These are phyloP conservation scores for Halocynthia roretzi DNA, from an alignment of 23 tunicate genomes.

Conservation along the genomic window DNA sequence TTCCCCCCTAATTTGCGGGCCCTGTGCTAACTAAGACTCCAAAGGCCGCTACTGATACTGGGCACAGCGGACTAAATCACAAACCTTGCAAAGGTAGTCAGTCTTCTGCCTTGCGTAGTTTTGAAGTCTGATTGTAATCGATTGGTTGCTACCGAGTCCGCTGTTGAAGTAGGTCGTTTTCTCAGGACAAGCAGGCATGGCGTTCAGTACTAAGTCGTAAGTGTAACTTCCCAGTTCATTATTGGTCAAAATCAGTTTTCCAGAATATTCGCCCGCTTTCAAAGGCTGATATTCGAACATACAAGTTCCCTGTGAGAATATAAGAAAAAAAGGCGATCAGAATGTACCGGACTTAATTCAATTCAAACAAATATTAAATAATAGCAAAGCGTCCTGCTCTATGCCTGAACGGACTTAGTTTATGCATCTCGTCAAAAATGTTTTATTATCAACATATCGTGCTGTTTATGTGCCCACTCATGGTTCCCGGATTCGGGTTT, in stretches of 20 bases:
- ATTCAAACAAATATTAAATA: too few species aligned
- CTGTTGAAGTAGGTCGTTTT: constrained; percentile 65
- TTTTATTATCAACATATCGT: too few species aligned
- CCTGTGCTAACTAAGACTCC: too few species aligned
- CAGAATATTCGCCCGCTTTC: constrained; percentile 65
- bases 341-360: not conserved
- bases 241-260: constrained; percentile 59
- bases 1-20: too few species aligned
- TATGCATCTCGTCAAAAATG: not conserved
- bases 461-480: too few species aligned
- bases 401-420: too few species aligned
- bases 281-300: constrained; percentile 91
- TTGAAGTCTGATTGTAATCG: constrained; percentile 66
- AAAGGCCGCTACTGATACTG: too few species aligned
- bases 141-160: constrained; percentile 52
- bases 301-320: constrained; percentile 66
- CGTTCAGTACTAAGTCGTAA: constrained; percentile 69
- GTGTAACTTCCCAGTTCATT: constrained; percentile 77
- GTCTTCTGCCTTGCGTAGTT: constrained; percentile 89
- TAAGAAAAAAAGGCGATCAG: not conserved
- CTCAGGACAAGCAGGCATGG: constrained; percentile 65
- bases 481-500: too few species aligned
- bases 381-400: too few species aligned
- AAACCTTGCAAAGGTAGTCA: constrained; percentile 88
- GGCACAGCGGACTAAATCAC: not conserved